Conservation (phyloP, 2,888 invertebrate genomes). For the Agonopterix arenella region DNA sequence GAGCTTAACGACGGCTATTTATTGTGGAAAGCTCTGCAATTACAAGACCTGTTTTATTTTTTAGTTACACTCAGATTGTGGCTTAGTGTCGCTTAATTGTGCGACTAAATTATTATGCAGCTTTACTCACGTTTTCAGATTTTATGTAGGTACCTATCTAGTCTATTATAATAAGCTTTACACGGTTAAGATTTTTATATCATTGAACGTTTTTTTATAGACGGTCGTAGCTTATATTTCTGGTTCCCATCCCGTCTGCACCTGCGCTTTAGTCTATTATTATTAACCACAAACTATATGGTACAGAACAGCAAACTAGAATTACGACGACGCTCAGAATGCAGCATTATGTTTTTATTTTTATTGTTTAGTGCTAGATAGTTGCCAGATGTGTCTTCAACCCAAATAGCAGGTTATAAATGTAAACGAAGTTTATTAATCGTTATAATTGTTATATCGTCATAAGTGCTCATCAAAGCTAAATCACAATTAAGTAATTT, state of each 20-base stretch:
- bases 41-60: conserved; percentile 6
- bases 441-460: too few relatives aligned
- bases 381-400: too few relatives aligned
- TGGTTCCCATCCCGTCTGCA: conserved; percentile 14
- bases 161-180: too few relatives aligned
- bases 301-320: conserved; percentile 18
- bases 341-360: background rate
- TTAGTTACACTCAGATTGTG: background rate
- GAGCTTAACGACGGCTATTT: conserved; percentile 48
- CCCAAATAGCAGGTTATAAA: too few relatives aligned
- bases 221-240: background rate
- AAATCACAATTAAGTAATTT: conserved; percentile 33
- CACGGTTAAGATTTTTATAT: too few relatives aligned
- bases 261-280: conserved; percentile 24
- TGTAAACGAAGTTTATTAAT: too few relatives aligned
- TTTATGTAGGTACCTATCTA: background rate
- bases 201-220: too few relatives aligned
- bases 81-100: background rate
- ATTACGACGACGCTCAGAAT: conserved; percentile 19
- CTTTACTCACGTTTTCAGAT: background rate
- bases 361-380: too few relatives aligned
- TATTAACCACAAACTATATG: conserved; percentile 24
- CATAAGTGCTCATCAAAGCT: conserved; percentile 15
- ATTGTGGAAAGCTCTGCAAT: conserved; percentile 27
- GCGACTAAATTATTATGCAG: background rate